Evolutionary conservation across 2,113 vertebrate species (phyloP).

Genomic region (Rhinoptilus africanus): DNA sequence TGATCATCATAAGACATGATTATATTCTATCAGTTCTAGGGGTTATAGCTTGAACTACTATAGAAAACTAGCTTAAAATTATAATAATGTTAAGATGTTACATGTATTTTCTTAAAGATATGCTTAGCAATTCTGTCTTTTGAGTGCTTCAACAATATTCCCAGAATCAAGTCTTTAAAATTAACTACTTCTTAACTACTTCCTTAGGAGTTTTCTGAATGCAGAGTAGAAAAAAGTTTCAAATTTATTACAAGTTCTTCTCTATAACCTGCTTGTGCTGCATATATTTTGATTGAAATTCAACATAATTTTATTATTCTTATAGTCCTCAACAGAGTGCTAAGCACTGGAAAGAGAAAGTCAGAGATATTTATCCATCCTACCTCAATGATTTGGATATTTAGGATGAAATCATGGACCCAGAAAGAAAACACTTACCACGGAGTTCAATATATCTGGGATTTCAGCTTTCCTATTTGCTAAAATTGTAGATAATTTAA

Average conservation of each 20-base stretch:
- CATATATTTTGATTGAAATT: background rate
- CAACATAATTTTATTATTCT: background rate
- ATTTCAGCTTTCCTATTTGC: background rate
- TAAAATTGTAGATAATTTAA: background rate
- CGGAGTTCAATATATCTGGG: background rate
- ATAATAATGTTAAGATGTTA: slow-evolving; percentile 34
- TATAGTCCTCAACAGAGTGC: background rate
- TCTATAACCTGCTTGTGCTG: background rate
- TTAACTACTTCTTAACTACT: background rate
- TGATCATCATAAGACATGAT: slow-evolving; percentile 18
- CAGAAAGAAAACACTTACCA: background rate
- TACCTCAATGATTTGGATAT: background rate
- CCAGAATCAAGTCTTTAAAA: background rate
- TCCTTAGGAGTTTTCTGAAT: background rate
- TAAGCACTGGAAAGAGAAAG: background rate
- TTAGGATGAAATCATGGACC: background rate
- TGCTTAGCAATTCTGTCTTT: background rate
- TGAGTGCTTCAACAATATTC: background rate
- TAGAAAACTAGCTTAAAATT: slow-evolving; percentile 45
- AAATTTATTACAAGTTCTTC: background rate
- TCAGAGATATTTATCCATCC: background rate
- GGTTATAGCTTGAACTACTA: slow-evolving; percentile 8
- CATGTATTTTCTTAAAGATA: background rate
- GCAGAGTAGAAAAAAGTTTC: background rate
- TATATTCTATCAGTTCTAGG: slow-evolving; percentile 25